These are phyloP conservation scores for Theristus sp. DNA, from an alignment of 2,888 invertebrate species.

Conservation along the genomic window DNA sequence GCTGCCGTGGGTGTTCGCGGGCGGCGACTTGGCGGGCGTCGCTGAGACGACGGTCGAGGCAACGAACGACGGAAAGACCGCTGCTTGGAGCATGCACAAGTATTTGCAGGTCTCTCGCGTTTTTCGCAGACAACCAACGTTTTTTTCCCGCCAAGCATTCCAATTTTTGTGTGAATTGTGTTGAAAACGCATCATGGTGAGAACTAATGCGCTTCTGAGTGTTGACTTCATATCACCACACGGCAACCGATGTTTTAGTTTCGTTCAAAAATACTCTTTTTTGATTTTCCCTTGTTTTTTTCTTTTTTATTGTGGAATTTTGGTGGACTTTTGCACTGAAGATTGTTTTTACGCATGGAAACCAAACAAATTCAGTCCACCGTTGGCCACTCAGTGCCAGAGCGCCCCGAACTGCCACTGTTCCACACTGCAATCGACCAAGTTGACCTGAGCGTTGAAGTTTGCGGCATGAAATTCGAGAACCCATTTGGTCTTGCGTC, in stretches of 20 bases:
- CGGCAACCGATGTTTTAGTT: no score
- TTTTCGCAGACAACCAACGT: not conserved
- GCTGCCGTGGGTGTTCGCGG: constrained; percentile 62
- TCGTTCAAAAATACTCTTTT: no score
- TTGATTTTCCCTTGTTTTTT: no score
- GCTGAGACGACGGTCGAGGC: constrained; percentile 95
- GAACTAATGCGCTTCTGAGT: no score
- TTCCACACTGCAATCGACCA: constrained; percentile 74
- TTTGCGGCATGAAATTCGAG: constrained; percentile 78
- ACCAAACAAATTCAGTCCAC: not conserved
- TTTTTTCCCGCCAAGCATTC: not conserved
- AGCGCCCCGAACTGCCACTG: constrained; percentile 58
- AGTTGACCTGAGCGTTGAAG: constrained; percentile 75
- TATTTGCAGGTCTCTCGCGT: constrained; percentile 51
- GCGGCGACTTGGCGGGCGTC: constrained; percentile 80
- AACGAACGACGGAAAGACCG: constrained; percentile 92
- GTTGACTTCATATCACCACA: no score
- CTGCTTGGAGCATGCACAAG: constrained; percentile 81
- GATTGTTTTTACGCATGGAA: no score
- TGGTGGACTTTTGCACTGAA: no score
- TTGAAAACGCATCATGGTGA: no score
- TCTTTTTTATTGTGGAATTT: no score
- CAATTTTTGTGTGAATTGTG: no score
- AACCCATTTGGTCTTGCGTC: constrained; percentile 95
- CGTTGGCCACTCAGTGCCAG: constrained; percentile 23